Evolutionary conservation across 2,888 invertebrate species (phyloP), one percentile per base, ranked within the genome.

Genomic region (Napeogenes sylphis): DNA sequence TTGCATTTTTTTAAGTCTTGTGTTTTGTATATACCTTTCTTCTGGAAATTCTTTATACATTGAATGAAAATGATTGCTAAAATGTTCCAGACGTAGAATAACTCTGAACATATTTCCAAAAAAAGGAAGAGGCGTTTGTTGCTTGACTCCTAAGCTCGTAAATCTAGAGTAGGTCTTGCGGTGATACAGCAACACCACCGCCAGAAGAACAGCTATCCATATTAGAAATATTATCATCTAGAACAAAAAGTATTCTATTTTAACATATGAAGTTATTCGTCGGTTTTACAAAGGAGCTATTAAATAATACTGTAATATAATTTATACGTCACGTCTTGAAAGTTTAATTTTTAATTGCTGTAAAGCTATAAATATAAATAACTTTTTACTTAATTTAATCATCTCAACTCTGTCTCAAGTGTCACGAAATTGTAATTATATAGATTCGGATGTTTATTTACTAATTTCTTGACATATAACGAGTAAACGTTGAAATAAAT

Each of bases 121-220:
- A 5, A 76, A 21, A 8, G 81, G 82, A 4, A 76, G 5, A 0
- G 73, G 64, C 0, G 65, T 67, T 8, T 69, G 55, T 54, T 73
- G 65, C 59, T 76, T 76, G 8, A 83, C 74, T 3, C 78, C 79
- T 57, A 65, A 59, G 1, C 70, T 70, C 30, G 65, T 65, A 67
- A 81, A 81, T 3, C 65, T 65, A 0, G 77, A 69, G 72, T 76
- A 77, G 0, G 53, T 35, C 47, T 73, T 72, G 1, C 69, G 65
- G 51, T 72, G 70, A 70, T 78, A 81, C 1, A 82, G 62, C 45
- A 68, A 64, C 6, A 76, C 3, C 0, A 71, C 77, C 2, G 60
- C 69, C 2, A 72, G 10, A 0, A 76, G 12, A 6, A 71, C 76
- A 30, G 56, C 67, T 0, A 63, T n/a, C 76, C 78, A 78, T 55